Conservation (phyloP, 2,888 invertebrate species). For the Podabrus alpinus region DNA sequence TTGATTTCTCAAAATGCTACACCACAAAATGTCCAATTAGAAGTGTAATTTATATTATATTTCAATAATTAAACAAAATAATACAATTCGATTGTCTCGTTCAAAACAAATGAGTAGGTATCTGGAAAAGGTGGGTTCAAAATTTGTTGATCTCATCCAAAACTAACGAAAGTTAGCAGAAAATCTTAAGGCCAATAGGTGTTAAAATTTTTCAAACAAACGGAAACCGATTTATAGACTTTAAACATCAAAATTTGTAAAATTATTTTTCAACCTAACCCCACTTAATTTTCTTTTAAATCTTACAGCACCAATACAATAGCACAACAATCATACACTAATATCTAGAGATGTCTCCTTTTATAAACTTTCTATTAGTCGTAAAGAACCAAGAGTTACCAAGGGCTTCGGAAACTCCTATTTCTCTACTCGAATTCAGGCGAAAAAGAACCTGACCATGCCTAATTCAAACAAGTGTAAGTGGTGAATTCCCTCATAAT, state of each 20-base stretch:
- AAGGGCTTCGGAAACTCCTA: not conserved
- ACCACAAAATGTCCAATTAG: slow-evolving; percentile 6
- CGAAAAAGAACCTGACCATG: not conserved
- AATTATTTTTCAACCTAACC: not conserved
- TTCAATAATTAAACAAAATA: not conserved
- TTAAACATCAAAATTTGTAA: not conserved
- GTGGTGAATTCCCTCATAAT: too few species aligned
- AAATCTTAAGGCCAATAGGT: not conserved
- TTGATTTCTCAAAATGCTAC: slow-evolving; percentile 9
- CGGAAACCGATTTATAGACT: not conserved
- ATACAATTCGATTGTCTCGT: not conserved
- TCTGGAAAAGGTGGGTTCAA: not conserved
- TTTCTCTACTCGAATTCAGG: not conserved
- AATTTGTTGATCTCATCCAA: not conserved
- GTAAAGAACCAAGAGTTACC: not conserved
- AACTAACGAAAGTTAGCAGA: not conserved
- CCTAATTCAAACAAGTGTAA: not conserved
- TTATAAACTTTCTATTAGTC: too few species aligned
- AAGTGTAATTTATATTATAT: not conserved
- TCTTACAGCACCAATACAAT: not conserved
- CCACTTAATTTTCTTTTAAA: not conserved
- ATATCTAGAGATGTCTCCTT: not conserved
- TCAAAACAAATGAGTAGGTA: not conserved
- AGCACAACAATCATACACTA: not conserved
- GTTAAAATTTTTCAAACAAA: not conserved